These are phyloP conservation scores for Nowickia ferox DNA, from an alignment of 2,888 invertebrate species.

Conservation along the genomic window DNA sequence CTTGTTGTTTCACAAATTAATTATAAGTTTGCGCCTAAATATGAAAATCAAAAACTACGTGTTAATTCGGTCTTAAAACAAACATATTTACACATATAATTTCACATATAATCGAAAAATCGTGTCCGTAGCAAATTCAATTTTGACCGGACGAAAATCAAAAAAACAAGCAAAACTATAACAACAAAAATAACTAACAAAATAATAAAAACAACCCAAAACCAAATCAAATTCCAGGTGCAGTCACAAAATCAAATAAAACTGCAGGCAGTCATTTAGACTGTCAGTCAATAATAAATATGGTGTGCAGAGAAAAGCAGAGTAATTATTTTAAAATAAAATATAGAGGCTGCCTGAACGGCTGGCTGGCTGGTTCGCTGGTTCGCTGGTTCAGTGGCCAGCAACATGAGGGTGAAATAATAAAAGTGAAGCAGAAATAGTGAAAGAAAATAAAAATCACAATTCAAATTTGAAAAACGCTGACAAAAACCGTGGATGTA, in stretches of 20 bases:
- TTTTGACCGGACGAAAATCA: conserved; percentile 56
- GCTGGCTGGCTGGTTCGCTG: conserved; percentile 8
- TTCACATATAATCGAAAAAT: conserved; percentile 63
- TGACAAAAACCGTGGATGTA: conserved; percentile 38
- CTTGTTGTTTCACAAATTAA: conserved; percentile 1
- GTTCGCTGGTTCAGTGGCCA: conserved; percentile 8
- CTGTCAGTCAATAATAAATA: conserved; percentile 31
- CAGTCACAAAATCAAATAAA: conserved; percentile 72
- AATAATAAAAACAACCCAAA: conserved; percentile 66
- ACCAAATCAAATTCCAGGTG: conserved; percentile 76
- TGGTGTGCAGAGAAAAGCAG: conserved; percentile 5
- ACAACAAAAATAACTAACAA: conserved; percentile 60
- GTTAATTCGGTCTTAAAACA: conserved; percentile 50
- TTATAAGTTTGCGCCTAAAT: background rate
- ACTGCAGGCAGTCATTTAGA: conserved; percentile 65
- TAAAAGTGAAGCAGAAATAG: conserved; percentile 35
- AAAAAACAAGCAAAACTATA: background rate
- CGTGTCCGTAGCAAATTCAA: conserved; percentile 68
- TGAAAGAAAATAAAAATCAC: conserved; percentile 64
- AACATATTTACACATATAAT: conserved; percentile 68
- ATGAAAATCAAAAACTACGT: conserved; percentile 26
- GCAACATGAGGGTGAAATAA: conserved; percentile 66
- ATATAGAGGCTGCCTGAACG: conserved; percentile 47
- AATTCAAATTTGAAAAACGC: conserved; percentile 62
- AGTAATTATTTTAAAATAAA: conserved; percentile 60